Evolutionary conservation across 2,888 invertebrate species (phyloP), one percentile per base, ranked within the genome.

Genomic region (Ectemnius cavifrons): DNA sequence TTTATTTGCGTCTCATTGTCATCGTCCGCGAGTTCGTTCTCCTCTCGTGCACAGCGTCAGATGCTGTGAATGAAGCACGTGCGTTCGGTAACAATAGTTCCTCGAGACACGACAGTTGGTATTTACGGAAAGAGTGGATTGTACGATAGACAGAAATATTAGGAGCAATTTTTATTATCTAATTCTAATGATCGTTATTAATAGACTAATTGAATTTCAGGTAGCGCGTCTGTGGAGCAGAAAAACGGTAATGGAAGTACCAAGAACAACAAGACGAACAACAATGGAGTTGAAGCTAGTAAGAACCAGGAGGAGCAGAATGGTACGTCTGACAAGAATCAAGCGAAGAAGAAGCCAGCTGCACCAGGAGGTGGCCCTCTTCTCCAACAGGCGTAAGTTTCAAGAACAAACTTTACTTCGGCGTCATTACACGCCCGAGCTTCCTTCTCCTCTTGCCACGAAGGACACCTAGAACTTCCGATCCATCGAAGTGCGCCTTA

Each of bases 351-450:
- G 84, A 90, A 89, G 79, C 84, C 88, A 61, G 82, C 71, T 28
- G 85, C 80, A 62, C 86, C 92, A 76, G 92, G 92, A 84, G 92
- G 92, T 79, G 91, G 93, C 60, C 93, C 93, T 74, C 90, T 93
- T 72, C 88, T 93, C 66, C 93, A 93, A 82, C 93, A 92, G 88
- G 91, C 92, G 93, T 93, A 89, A 92, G 92, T 90, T 52, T n/a
- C 52, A 13, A 52, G 52, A 14, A 52, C 16, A n/a, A 47, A 52
- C 52, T 52, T 52, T 16, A 11, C 16, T 52, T 4, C 47, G n/a
- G 47, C 13, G n/a, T 47, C 47, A 47, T 23, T 23, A 3, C 23
- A 3, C 23, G 23, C 2, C 3, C 23, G 23, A 3, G 2, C 23
- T 14, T 52, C 52, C n/a, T 52, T 14, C 52, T 52, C 52, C 52